phyloP scores from a whole-genome alignment of 2,113 vertebrate species.

The Atherinomorus stipes region DNA sequence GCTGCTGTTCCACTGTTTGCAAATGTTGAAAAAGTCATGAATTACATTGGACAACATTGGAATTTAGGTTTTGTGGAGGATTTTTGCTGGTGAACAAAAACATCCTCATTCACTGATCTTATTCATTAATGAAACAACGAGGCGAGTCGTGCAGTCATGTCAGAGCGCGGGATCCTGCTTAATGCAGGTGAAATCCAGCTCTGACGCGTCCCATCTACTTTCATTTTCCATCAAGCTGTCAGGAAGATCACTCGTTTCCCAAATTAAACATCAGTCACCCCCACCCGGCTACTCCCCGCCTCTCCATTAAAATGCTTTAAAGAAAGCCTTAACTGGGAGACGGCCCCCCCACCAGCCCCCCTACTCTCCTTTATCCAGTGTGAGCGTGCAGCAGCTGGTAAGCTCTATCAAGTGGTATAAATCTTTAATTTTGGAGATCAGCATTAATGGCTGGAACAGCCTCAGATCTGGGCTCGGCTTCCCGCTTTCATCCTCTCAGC shows the following conservation, averaged over 20 bases:
- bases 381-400: constrained; percentile 71
- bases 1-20: no score
- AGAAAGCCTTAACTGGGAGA: constrained; percentile 79
- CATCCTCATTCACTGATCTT: no score
- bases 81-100: no score
- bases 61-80: no score
- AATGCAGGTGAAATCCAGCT: no score
- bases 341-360: constrained; percentile 51
- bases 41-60: no score
- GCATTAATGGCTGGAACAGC: constrained; percentile 87
- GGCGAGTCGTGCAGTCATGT: no score
- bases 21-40: no score
- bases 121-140: no score
- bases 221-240: constrained; percentile 92
- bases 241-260: constrained; percentile 87
- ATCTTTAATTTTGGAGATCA: constrained; percentile 93
- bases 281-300: constrained; percentile 8
- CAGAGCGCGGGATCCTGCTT: no score
- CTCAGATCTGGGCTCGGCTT: constrained; percentile 84
- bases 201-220: constrained; percentile 88
- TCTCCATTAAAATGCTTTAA: constrained; percentile 84
- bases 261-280: constrained; percentile 92
- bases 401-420: constrained; percentile 88
- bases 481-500: constrained; percentile 83
- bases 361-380: constrained; percentile 45